phyloP scores from a whole-genome alignment of 2,888 invertebrate genomes.

The Apomyelois bistriatella region DNA sequence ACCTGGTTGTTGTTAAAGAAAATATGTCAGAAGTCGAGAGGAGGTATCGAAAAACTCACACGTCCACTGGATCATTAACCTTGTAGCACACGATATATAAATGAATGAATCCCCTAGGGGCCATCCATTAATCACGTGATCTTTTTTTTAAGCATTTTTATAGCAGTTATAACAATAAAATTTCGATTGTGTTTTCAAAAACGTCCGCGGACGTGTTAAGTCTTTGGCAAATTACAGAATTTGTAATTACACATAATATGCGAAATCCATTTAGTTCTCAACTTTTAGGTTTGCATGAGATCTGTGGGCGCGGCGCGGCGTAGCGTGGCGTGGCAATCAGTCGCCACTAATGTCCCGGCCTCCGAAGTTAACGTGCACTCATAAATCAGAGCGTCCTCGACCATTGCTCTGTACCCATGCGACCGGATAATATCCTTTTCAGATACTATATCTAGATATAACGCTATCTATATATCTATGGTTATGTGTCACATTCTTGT shows the following conservation, averaged over 20 bases:
- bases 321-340: constrained; percentile 23
- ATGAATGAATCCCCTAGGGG: too few species aligned
- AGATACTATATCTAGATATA: not conserved
- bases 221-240: too few species aligned
- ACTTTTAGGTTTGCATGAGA: not conserved
- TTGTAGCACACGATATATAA: too few species aligned
- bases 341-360: constrained; percentile 44
- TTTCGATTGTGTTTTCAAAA: too few species aligned
- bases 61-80: too few species aligned
- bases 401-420: constrained; percentile 35
- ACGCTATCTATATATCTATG: not conserved
- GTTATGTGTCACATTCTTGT: not conserved
- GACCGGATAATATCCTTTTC: constrained; percentile 40
- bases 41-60: too few species aligned
- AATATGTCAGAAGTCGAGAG: too few species aligned
- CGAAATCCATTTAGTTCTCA: not conserved
- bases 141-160: too few species aligned
- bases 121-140: too few species aligned
- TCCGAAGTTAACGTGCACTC: constrained; percentile 45
- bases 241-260: not conserved
- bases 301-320: constrained; percentile 6
- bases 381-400: constrained; percentile 52
- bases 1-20: too few species aligned
- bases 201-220: too few species aligned
- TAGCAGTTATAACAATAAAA: too few species aligned